Conservation (phyloP, 2,797 vertebrate species). For the Sarcophilus harrisii region DNA sequence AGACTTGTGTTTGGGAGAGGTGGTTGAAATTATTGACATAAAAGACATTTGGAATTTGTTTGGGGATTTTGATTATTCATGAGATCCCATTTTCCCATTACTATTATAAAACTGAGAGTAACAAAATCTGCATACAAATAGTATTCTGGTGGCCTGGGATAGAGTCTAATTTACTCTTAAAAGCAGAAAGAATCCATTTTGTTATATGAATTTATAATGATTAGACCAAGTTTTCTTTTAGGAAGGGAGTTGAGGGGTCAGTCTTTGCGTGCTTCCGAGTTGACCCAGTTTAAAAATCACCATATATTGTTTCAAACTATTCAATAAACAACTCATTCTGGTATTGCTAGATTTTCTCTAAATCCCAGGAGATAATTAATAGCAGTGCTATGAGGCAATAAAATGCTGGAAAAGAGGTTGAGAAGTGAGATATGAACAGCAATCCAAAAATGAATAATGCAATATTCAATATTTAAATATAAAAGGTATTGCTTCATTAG, state of each 20-base stretch:
- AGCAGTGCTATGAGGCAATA: background rate
- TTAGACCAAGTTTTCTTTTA: background rate
- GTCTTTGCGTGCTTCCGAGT: background rate
- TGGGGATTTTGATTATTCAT: constrained; percentile 1
- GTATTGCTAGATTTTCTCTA: background rate
- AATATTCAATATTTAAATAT: background rate
- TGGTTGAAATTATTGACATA: background rate
- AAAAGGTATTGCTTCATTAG: background rate
- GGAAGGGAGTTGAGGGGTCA: background rate
- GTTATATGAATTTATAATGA: background rate
- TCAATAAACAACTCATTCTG: background rate
- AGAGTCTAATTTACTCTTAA: background rate
- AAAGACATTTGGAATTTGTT: background rate
- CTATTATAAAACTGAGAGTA: constrained; percentile 9
- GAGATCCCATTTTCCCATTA: background rate
- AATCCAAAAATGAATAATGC: background rate
- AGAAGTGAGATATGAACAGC: background rate
- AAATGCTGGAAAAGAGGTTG: background rate
- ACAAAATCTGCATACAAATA: background rate
- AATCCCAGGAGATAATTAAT: background rate
- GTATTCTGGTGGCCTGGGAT: background rate
- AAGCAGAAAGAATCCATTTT: background rate
- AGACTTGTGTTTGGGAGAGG: background rate
- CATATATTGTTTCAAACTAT: background rate
- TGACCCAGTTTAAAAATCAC: background rate